A percentile compares a stretch with the other conserved stretches of the same genome.
Conservation (phyloP, 1,140 invertebrate species). For the Drosophila ironensis region DNA sequence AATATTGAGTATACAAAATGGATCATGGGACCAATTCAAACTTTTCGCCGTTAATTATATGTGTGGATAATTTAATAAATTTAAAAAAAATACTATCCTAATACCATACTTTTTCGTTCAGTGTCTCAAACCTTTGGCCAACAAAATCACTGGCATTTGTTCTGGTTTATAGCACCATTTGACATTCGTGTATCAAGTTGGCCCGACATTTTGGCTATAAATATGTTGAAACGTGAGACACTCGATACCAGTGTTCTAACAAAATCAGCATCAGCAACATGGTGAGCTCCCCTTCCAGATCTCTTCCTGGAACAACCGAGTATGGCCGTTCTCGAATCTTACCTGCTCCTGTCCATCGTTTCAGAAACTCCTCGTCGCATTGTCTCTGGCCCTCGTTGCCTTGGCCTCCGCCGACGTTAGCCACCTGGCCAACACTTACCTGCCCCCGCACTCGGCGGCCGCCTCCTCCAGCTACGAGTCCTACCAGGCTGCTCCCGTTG, state of each 20-base stretch:
- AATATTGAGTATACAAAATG: no score
- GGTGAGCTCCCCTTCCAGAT: slow-evolving; percentile 32
- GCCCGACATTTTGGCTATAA: slow-evolving; percentile 44
- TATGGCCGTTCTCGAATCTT: neutral
- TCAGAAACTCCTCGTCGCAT: slow-evolving; percentile 54
- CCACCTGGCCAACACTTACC: slow-evolving; percentile 60
- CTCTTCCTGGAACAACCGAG: no score
- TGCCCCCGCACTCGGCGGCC: slow-evolving; percentile 34
- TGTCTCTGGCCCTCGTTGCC: slow-evolving; percentile 57
- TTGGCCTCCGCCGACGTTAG: slow-evolving; percentile 64
- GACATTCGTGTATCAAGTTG: slow-evolving; percentile 60
- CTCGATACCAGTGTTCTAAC: slow-evolving; percentile 25
- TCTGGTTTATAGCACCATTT: slow-evolving; percentile 47
- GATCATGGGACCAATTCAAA: no score
- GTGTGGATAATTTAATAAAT: no score
- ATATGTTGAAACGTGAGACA: slow-evolving; percentile 35
- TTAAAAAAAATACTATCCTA: no score
- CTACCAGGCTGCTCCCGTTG: slow-evolving; percentile 22
- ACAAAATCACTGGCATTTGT: neutral
- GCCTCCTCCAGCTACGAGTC: slow-evolving; percentile 42
- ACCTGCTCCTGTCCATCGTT: neutral
- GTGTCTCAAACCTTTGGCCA: neutral
- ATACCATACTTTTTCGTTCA: neutral
- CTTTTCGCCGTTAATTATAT: no score
- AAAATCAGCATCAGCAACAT: slow-evolving; percentile 41